A percentile compares a stretch with the other conserved stretches of the same genome.
These are phyloP conservation scores for Laupala kohalensis DNA, from an alignment of 1,140 invertebrate species.

Conservation along the genomic window DNA sequence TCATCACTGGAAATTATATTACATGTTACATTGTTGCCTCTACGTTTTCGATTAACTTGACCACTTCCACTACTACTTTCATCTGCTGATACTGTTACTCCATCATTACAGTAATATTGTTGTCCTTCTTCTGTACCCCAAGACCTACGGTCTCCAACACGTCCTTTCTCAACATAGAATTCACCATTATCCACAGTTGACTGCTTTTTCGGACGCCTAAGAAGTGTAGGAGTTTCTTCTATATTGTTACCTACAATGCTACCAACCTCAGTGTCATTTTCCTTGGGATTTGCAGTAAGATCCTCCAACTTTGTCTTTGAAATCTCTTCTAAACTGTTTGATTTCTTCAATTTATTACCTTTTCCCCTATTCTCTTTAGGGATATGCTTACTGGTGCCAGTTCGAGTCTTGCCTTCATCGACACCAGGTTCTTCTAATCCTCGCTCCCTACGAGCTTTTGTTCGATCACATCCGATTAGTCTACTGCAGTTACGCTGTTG, in stretches of 20 bases:
- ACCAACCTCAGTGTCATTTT: background rate
- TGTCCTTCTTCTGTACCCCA: conserved; percentile 47
- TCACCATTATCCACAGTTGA: conserved; percentile 27
- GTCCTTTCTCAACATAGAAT: background rate
- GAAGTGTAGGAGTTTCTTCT: background rate
- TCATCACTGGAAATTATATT: background rate
- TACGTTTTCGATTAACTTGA: background rate
- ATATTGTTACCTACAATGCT: background rate
- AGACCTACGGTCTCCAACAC: conserved; percentile 36
- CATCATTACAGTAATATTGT: conserved; percentile 32
- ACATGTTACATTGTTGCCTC: background rate
- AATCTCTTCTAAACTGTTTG: conserved; percentile 55
- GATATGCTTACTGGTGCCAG: background rate
- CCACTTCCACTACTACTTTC: background rate
- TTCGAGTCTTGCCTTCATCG: conserved; percentile 10
- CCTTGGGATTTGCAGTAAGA: conserved; percentile 29
- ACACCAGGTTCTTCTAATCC: background rate
- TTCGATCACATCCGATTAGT: conserved; percentile 10
- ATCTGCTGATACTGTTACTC: background rate
- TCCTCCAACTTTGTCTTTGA: conserved; percentile 54
- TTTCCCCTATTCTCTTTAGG: conserved; percentile 13
- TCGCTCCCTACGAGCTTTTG: conserved; percentile 17
- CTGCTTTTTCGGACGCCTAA: conserved; percentile 29
- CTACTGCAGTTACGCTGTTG: conserved; percentile 4
- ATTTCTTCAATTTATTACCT: conserved; percentile 36